Evolutionary conservation across 1,140 invertebrate species (phyloP).

Genomic region (Eupeodes corollae): DNA sequence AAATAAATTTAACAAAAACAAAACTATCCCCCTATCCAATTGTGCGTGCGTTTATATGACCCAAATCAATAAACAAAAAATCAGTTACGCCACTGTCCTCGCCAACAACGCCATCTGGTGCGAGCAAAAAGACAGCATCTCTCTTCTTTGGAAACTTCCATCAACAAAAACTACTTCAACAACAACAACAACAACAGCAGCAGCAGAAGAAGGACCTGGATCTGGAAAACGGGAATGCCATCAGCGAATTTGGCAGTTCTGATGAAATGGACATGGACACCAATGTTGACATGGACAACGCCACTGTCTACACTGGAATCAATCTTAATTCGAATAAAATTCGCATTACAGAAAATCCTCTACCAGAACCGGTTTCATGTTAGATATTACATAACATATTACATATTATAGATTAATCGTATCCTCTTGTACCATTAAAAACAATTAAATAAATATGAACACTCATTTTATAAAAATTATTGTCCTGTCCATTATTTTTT

Average conservation of each 20-base stretch:
- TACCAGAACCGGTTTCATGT: slow-evolving; percentile 30
- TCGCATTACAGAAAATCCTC: slow-evolving; percentile 37
- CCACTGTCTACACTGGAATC: neutral
- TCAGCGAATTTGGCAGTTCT: slow-evolving; percentile 6
- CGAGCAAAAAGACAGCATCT: slow-evolving; percentile 30
- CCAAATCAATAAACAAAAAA: neutral
- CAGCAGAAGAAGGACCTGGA: neutral
- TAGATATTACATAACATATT: neutral
- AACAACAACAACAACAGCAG: slow-evolving; percentile 20
- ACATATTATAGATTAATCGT: no score
- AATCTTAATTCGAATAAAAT: slow-evolving; percentile 21
- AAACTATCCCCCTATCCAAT: no score
- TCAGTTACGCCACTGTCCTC: slow-evolving; percentile 33
- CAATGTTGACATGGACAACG: slow-evolving; percentile 15
- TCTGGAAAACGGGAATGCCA: neutral
- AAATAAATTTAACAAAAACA: no score
- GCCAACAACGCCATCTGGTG: slow-evolving; percentile 33
- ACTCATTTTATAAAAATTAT: no score
- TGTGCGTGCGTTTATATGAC: no score
- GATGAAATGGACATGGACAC: slow-evolving; percentile 29
- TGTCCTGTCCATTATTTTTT: no score
- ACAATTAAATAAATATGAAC: no score
- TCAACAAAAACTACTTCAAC: slow-evolving; percentile 7
- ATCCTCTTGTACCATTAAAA: no score
- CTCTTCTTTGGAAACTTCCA: slow-evolving; percentile 36